phyloP scores from a whole-genome alignment of 2,113 vertebrate genomes.

The Amphiprion ocellaris region DNA sequence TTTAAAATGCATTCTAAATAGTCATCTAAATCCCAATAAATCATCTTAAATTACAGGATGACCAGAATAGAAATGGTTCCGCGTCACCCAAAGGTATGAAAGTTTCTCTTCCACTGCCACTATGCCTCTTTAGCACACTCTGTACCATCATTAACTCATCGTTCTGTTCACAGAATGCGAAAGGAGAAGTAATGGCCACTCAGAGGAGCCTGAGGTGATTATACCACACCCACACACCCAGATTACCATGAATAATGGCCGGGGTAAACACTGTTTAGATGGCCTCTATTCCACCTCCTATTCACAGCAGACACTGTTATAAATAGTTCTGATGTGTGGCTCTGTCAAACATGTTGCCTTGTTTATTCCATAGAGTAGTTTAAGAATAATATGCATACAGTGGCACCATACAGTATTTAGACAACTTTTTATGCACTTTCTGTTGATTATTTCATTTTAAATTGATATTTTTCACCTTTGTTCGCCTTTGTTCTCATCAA shows the following conservation, averaged over 20 bases:
- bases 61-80: slow-evolving; percentile 16
- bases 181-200: slow-evolving; percentile 65
- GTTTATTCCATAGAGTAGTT: neutral
- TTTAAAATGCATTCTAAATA: slow-evolving; percentile 6
- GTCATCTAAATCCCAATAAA: slow-evolving; percentile 6
- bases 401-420: neutral
- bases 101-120: neutral
- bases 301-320: neutral
- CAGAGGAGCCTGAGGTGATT: slow-evolving; percentile 70
- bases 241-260: slow-evolving; percentile 10
- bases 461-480: too few relatives aligned
- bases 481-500: too few relatives aligned
- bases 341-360: neutral
- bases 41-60: slow-evolving; percentile 36
- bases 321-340: neutral
- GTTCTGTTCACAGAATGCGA: slow-evolving; percentile 57
- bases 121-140: neutral
- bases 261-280: slow-evolving; percentile 21
- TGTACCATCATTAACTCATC: slow-evolving; percentile 11
- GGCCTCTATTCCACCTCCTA: neutral
- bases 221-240: slow-evolving; percentile 33
- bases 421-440: neutral
- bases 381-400: neutral
- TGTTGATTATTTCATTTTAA: too few relatives aligned
- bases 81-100: slow-evolving; percentile 65